phyloP scores from a whole-genome alignment of 2,797 vertebrate genomes.

The Echeneis naucrates region DNA sequence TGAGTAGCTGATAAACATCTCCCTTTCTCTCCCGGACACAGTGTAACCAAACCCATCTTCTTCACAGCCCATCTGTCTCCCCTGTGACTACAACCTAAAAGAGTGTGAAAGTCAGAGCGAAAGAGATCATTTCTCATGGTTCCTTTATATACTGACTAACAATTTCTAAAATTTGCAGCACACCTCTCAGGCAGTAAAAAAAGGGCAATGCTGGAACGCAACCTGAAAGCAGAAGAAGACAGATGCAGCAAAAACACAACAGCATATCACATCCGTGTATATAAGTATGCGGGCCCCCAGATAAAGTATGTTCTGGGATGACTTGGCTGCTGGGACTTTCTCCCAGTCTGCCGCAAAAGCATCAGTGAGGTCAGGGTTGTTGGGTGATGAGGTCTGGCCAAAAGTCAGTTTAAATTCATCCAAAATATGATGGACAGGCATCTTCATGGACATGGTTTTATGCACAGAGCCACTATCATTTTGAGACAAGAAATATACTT shows the following conservation, averaged over 20 bases:
- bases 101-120: slow-evolving; percentile 55
- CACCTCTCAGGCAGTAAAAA: slow-evolving; percentile 27
- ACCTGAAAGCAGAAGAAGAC: slow-evolving; percentile 4
- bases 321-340: neutral
- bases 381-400: neutral
- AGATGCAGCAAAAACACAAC: neutral
- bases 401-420: neutral
- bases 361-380: neutral
- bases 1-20: slow-evolving; percentile 70
- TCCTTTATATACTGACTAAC: slow-evolving; percentile 46
- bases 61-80: slow-evolving; percentile 69
- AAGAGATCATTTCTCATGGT: slow-evolving; percentile 50
- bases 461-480: neutral
- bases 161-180: slow-evolving; percentile 46
- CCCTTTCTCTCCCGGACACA: slow-evolving; percentile 50
- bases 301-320: neutral
- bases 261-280: too few species aligned
- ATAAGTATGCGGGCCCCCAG: neutral
- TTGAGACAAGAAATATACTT: neutral
- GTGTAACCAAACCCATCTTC: slow-evolving; percentile 61
- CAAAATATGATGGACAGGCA: neutral
- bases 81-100: slow-evolving; percentile 64
- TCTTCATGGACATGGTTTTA: neutral
- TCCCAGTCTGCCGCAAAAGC: neutral
- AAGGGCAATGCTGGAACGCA: slow-evolving; percentile 1